Evolutionary conservation across 2,797 vertebrate species (phyloP).

Genomic region (Scomberomorus guttatus): DNA sequence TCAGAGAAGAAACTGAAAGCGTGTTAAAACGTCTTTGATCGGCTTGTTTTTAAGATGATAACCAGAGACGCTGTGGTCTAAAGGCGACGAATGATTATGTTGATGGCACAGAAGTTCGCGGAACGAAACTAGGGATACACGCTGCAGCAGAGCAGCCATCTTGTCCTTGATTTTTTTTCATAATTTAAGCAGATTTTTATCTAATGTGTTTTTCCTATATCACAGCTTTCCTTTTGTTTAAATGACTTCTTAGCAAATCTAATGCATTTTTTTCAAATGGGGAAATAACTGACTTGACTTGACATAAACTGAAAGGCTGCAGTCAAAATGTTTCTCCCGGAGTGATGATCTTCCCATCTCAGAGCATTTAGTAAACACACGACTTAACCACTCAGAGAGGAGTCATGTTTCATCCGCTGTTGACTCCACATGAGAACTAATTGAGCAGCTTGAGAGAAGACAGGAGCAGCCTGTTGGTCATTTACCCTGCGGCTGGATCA

Average conservation of each 20-base stretch:
- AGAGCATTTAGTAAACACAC: constrained; percentile 40
- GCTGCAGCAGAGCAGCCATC: neutral
- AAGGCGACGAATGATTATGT: neutral
- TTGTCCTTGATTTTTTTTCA: neutral
- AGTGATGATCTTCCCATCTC: constrained; percentile 21
- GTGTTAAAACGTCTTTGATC: neutral
- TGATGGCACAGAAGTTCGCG: neutral
- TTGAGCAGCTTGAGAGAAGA: constrained; percentile 49
- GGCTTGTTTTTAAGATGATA: neutral
- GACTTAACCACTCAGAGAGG: constrained; percentile 24
- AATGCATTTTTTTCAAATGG: neutral
- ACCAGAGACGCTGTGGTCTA: neutral
- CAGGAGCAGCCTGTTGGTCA: constrained; percentile 30
- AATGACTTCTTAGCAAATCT: neutral
- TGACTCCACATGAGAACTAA: constrained; percentile 20
- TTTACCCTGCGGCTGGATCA: constrained; percentile 13
- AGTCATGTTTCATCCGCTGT: constrained; percentile 50
- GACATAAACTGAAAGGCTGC: constrained; percentile 4
- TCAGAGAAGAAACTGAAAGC: neutral
- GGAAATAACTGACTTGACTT: neutral
- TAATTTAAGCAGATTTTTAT: neutral
- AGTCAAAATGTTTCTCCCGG: neutral
- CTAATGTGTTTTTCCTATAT: neutral
- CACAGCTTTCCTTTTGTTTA: neutral
- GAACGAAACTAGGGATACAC: too few relatives aligned